phyloP scores from a whole-genome alignment of 1,140 invertebrate genomes.

The Aphaenogaster floridana region DNA sequence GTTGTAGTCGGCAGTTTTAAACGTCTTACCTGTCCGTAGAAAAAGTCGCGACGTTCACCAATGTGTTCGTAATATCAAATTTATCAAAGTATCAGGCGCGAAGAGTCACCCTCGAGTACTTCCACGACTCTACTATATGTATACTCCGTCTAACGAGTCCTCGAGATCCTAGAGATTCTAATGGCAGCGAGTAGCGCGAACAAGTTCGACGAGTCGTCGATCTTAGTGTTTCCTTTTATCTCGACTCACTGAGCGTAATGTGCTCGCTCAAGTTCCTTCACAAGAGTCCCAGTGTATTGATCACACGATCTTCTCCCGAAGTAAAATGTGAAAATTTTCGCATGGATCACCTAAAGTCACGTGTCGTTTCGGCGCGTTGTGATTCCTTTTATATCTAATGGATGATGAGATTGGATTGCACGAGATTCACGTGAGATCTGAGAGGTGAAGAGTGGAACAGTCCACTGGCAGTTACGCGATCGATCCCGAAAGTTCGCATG shows the following conservation, averaged over 20 bases:
- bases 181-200: slow-evolving; percentile 50
- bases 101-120: not conserved
- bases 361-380: no score
- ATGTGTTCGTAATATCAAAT: slow-evolving; percentile 46
- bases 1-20: slow-evolving; percentile 15
- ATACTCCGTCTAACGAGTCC: not conserved
- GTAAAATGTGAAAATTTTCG: not conserved
- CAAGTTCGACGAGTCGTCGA: slow-evolving; percentile 19
- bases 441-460: not conserved
- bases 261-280: not conserved
- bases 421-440: slow-evolving; percentile 16
- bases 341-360: not conserved
- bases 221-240: slow-evolving; percentile 1
- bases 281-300: not conserved
- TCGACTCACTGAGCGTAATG: not conserved
- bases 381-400: not conserved
- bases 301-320: not conserved
- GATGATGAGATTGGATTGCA: slow-evolving; percentile 11
- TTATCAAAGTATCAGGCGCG: slow-evolving; percentile 51
- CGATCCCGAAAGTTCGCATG: not conserved
- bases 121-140: not conserved
- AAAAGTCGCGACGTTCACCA: slow-evolving; percentile 40
- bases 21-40: slow-evolving; percentile 35
- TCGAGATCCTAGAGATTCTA: slow-evolving; percentile 11
- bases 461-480: slow-evolving; percentile 4